Conservation (phyloP, 2,797 vertebrate species). For the Babyrousa celebensis region DNA sequence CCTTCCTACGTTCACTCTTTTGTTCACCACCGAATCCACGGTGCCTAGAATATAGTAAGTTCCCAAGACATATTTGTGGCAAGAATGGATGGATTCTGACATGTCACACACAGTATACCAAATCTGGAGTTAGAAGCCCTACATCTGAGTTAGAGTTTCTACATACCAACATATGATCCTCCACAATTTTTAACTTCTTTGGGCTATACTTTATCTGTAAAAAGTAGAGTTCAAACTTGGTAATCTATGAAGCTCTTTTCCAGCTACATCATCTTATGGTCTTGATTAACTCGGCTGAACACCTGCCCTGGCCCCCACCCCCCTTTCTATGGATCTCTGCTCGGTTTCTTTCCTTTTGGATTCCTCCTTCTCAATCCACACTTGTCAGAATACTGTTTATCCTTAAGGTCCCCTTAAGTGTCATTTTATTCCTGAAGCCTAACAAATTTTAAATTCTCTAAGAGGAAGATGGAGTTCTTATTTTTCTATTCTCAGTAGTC, state of each 20-base stretch:
- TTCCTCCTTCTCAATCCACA: constrained; percentile 50
- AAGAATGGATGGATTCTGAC: constrained; percentile 27
- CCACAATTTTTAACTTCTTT: constrained; percentile 56
- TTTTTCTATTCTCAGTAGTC: constrained; percentile 52
- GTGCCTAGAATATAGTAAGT: neutral
- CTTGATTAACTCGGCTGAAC: neutral
- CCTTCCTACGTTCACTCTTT: constrained; percentile 14
- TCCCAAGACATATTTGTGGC: neutral
- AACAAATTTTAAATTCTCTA: constrained; percentile 64
- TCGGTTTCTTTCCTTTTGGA: constrained; percentile 44
- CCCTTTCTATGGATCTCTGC: neutral
- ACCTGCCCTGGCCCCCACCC: neutral
- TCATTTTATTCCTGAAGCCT: constrained; percentile 42
- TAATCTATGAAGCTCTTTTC: constrained; percentile 25
- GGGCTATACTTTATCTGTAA: constrained; percentile 34
- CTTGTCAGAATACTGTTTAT: constrained; percentile 34
- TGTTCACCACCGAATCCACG: constrained; percentile 49
- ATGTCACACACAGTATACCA: neutral
- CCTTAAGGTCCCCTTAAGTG: constrained; percentile 57
- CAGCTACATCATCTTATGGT: neutral
- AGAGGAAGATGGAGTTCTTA: constrained; percentile 52
- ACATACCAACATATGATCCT: neutral
- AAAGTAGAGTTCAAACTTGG: constrained; percentile 49
- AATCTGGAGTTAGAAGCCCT: constrained; percentile 15
- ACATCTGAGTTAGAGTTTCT: neutral